These are phyloP conservation scores for Neomonachus schauinslandi DNA, from an alignment of 2,113 vertebrate species.

Conservation along the genomic window DNA sequence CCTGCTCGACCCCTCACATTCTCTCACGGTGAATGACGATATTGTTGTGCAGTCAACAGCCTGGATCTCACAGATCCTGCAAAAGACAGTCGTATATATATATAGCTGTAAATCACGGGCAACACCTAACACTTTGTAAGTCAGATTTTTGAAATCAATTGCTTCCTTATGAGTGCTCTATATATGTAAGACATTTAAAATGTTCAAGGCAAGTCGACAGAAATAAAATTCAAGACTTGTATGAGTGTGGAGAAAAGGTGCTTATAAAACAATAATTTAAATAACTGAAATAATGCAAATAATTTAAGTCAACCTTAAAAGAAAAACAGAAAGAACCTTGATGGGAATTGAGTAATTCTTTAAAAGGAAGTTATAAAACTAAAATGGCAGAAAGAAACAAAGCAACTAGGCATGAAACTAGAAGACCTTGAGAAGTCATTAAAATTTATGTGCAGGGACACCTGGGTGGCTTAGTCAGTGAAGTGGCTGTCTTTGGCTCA, in stretches of 20 bases:
- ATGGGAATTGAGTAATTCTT: neutral
- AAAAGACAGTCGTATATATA: neutral
- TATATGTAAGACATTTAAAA: neutral
- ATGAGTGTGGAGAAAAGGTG: neutral
- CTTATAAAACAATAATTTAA: neutral
- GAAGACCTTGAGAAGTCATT: neutral
- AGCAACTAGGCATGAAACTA: neutral
- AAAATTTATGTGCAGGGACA: neutral
- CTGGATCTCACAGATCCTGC: slow-evolving; percentile 98
- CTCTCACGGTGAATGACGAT: slow-evolving; percentile 95
- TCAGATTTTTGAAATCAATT: neutral
- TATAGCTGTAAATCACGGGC: rapidly evolving
- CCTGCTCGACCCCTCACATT: slow-evolving; percentile 98
- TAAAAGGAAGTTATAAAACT: neutral
- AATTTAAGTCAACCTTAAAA: neutral
- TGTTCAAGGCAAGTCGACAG: neutral
- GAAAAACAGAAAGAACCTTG: neutral
- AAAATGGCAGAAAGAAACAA: neutral
- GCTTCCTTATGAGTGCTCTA: neutral
- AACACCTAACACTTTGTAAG: no score
- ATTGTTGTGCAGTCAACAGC: slow-evolving; percentile 97
- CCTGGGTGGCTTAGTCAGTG: no score
- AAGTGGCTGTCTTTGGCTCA: no score
- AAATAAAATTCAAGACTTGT: neutral
- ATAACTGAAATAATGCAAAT: neutral